Conservation (phyloP, 2,888 invertebrate species). For the Crepidodera aurea region DNA sequence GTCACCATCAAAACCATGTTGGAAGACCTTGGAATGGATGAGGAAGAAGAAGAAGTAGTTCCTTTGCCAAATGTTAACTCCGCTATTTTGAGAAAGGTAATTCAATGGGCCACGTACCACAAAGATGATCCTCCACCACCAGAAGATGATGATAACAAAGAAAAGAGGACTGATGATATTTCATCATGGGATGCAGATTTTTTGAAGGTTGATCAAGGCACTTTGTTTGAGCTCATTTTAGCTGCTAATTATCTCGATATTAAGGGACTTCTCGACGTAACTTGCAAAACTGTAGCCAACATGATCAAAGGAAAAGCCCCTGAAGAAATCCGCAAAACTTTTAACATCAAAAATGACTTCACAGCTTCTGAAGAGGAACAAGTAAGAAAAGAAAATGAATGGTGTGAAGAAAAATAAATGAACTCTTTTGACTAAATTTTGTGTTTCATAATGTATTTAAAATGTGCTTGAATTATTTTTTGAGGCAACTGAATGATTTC, state of each 20-base stretch:
- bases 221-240: constrained; percentile 93
- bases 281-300: constrained; percentile 97
- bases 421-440: background rate
- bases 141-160: constrained; percentile 97
- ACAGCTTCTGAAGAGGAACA: constrained; percentile 97
- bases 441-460: constrained; percentile 5
- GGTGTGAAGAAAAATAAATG: constrained; percentile 86
- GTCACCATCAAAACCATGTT: constrained; percentile 99
- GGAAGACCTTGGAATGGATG: constrained; percentile 91
- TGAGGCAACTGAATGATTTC: background rate
- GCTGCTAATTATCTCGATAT: constrained; percentile 98
- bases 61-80: constrained; percentile 98
- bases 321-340: constrained; percentile 95
- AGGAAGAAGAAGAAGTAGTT: constrained; percentile 92
- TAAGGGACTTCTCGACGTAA: constrained; percentile 93
- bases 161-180: constrained; percentile 98
- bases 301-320: constrained; percentile 99
- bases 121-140: constrained; percentile 95
- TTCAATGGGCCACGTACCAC: constrained; percentile 92
- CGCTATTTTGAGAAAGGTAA: constrained; percentile 92
- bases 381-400: constrained; percentile 95
- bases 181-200: constrained; percentile 99
- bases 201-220: constrained; percentile 97
- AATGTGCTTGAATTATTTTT: background rate
- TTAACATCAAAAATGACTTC: constrained; percentile 97